These are phyloP conservation scores for Itoplectis maculator DNA, from an alignment of 2,888 invertebrate species.

Conservation along the genomic window DNA sequence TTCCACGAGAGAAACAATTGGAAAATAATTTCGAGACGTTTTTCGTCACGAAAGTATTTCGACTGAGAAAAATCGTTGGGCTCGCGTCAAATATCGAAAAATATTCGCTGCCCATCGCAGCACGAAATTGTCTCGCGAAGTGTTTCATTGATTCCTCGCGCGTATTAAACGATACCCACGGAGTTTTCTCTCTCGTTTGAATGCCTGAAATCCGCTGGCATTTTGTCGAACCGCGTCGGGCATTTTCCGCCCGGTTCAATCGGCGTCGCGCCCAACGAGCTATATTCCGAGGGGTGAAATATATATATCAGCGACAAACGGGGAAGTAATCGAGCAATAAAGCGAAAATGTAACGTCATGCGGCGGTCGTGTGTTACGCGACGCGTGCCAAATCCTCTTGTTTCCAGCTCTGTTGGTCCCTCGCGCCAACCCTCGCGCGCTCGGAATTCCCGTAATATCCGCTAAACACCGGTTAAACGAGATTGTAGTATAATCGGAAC, in stretches of 20 bases:
- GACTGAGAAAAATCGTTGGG: too few relatives aligned
- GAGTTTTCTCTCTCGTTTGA: too few relatives aligned
- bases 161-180: too few relatives aligned
- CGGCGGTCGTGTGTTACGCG: neutral
- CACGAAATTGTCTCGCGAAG: too few relatives aligned
- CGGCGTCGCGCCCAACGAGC: neutral
- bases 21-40: too few relatives aligned
- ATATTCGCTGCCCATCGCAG: too few relatives aligned
- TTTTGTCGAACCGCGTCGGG: too few relatives aligned
- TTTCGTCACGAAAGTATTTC: too few relatives aligned
- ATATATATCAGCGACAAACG: neutral
- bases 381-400: slow-evolving; percentile 1
- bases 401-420: slow-evolving; percentile 12
- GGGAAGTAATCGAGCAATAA: neutral
- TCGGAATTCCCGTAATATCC: slow-evolving; percentile 18
- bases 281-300: slow-evolving; percentile 11
- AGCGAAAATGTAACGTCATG: neutral
- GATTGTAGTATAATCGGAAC: slow-evolving; percentile 15
- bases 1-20: too few relatives aligned
- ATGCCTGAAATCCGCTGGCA: too few relatives aligned
- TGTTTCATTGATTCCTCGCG: too few relatives aligned
- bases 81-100: too few relatives aligned
- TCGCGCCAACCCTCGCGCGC: neutral
- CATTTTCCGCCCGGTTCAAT: neutral
- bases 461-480: slow-evolving; percentile 16